phyloP scores from a whole-genome alignment of 1,140 invertebrate genomes.

The Aleiodes sp. region DNA sequence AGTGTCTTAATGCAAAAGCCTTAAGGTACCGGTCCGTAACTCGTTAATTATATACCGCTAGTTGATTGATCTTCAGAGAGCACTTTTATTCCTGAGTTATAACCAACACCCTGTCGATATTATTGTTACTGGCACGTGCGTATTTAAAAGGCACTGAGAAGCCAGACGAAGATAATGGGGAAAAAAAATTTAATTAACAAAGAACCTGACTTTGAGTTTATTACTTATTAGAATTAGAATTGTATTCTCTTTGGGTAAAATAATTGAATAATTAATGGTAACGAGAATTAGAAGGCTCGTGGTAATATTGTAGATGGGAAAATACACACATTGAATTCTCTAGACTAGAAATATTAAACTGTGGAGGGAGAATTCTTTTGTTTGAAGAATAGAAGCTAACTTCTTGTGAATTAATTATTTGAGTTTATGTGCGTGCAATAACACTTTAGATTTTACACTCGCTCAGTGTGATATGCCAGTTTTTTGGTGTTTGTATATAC shows the following conservation, averaged over 20 bases:
- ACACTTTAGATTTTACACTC: slow-evolving; percentile 34
- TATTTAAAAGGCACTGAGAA: slow-evolving; percentile 19
- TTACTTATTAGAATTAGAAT: not conserved
- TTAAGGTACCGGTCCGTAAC: slow-evolving; percentile 46
- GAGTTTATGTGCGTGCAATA: slow-evolving; percentile 36
- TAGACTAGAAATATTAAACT: too few species aligned
- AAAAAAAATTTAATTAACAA: slow-evolving; percentile 64
- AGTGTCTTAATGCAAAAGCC: slow-evolving; percentile 63
- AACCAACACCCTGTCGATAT: slow-evolving; percentile 58
- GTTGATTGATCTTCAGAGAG: slow-evolving; percentile 64
- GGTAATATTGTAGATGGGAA: too few species aligned
- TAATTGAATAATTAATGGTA: too few species aligned
- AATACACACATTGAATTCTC: too few species aligned
- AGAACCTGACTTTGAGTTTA: slow-evolving; percentile 42
- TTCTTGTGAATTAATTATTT: not conserved
- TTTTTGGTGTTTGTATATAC: slow-evolving; percentile 46
- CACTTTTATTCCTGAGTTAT: slow-evolving; percentile 28
- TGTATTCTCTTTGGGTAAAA: too few species aligned
- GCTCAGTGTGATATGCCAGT: not conserved
- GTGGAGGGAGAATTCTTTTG: too few species aligned
- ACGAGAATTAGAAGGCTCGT: too few species aligned
- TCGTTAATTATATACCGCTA: slow-evolving; percentile 66
- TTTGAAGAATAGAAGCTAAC: not conserved
- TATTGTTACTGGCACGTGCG: slow-evolving; percentile 52
- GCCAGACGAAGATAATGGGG: not conserved